Base-by-base conservation (phyloP, 2,797 vertebrate species). In the Alfaro cultratus region DNA sequence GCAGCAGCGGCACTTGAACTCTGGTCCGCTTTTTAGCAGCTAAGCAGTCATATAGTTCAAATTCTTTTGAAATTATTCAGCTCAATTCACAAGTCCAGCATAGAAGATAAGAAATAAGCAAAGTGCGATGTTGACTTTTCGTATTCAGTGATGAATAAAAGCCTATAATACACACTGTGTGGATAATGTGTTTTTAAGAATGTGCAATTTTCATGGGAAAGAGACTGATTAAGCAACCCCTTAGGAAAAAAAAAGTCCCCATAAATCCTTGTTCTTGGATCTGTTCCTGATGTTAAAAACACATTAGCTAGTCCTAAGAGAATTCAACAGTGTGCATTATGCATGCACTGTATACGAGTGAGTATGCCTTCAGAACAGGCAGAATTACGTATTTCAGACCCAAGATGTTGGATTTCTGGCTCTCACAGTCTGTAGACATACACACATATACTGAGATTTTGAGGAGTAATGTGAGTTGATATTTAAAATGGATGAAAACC, bases 321-420 rank as follows among this genome's bases (percentile, higher is more conserved):
- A 87, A 71, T 43, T 47, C 39, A 18, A 47, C 62, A 29, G 39
- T 75, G 46, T 91, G 72, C 64, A 88, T 87, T 83, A 89, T 92
- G 77, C 45, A 87, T 89, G 75, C 29, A 74, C 71, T 85, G 67
- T 73, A 75, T 49, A 74, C 18, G 4, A 75, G 45, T 53, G 45
- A 0, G 6, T 78, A 81, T 88, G 76, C 43, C 86, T 73, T 29
- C 67, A 55, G 5, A 16, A 29, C 15, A 60, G 71, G 11, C 64
- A 75, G 29, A 76, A 79, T 75, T 29, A 43, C 45, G 39, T 8
- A 72, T 81, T 73, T 70, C 68, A 71, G 39, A 53, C 18, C 55
- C 4, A 72, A 41, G n/a, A 60, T 46, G 68, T 18, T 71, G 68
- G 41, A 16, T 15, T 29, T 29, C 68, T 71, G 15, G 13, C 26